phyloP scores from a whole-genome alignment of 2,113 vertebrate genomes.

The Myotis yumanensis region DNA sequence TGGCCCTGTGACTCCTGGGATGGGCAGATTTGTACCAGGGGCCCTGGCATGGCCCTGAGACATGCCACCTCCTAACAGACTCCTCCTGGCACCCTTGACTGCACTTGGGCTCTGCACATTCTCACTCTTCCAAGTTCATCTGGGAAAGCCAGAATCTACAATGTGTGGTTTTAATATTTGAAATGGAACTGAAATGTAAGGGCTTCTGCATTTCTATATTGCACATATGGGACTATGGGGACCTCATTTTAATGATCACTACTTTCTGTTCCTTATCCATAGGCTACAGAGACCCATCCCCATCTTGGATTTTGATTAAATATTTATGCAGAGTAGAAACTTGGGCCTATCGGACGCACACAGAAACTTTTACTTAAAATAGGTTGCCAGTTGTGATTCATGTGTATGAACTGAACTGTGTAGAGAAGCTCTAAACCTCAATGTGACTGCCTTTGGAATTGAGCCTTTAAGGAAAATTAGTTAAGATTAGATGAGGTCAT shows the following conservation, averaged over 20 bases:
- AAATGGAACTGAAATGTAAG: background rate
- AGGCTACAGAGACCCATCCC: background rate
- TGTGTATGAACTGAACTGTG: background rate
- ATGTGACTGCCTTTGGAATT: background rate
- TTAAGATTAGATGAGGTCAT: background rate
- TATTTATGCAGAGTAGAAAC: background rate
- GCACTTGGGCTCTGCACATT: background rate
- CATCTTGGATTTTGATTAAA: background rate
- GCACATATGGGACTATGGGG: no score
- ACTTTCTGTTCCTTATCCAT: background rate
- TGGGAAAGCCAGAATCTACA: background rate
- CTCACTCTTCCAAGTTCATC: background rate
- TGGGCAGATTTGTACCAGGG: background rate
- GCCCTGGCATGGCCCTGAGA: background rate
- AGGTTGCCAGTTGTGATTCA: background rate
- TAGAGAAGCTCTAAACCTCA: background rate
- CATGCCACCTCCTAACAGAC: no score
- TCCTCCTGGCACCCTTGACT: background rate
- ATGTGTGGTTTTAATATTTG: background rate
- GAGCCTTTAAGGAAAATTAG: background rate
- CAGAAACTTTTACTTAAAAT: background rate
- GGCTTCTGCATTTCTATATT: background rate
- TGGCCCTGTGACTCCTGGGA: background rate
- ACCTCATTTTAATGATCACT: background rate
- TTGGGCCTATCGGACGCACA: background rate